Base-by-base conservation (phyloP, 2,113 vertebrate species). In the Mandrillus leucophaeus region DNA sequence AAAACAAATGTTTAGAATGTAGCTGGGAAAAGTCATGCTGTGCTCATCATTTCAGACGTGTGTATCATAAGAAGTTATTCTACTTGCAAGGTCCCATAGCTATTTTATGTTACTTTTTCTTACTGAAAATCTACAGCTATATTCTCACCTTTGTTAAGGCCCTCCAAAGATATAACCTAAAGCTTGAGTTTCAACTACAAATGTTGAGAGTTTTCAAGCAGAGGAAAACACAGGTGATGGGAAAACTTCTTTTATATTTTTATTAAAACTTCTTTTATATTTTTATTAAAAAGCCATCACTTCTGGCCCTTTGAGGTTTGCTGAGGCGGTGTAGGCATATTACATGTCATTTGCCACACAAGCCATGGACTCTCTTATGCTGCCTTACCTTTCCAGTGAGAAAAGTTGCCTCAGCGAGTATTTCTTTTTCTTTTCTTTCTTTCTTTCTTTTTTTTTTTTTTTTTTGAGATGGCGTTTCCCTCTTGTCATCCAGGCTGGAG, bases 1-100 rank as follows among this genome's bases (percentile, higher is more conserved):
- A 96, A 95, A 97, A 83, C 90, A 96, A 97, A 82, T 16, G 40
- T 8, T 4, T 27, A 80, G 45, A 76, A 32, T 22, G 0, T 82
- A 61, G 55, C 84, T 79, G 45, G 91, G 81, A 70, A 88, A 96
- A 96, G 59, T 22, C 43, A 43, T 50, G 92, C 80, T 94, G 80
- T 90, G 83, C 50, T 96, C 95, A 88, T 88, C 90, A 97, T 0
- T 22, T 45, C 61, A 89, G 86, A 93, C 55, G 70, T 80, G 1
- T 7, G 27, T 45, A 68, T 91, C 45, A 43, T 70, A 81, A 91
- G 84, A 95, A 91, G 66, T 78, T 43, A 81, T 43, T 88, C 40
- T 66, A 32, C 89, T 64, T 76, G 10, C 17, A 27, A 78, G 48
- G 43, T 50, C 25, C 25, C 23, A 30, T 17, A 84, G 61, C 38